phyloP scores from a whole-genome alignment of 2,797 vertebrate species.

The Trachurus trachurus region DNA sequence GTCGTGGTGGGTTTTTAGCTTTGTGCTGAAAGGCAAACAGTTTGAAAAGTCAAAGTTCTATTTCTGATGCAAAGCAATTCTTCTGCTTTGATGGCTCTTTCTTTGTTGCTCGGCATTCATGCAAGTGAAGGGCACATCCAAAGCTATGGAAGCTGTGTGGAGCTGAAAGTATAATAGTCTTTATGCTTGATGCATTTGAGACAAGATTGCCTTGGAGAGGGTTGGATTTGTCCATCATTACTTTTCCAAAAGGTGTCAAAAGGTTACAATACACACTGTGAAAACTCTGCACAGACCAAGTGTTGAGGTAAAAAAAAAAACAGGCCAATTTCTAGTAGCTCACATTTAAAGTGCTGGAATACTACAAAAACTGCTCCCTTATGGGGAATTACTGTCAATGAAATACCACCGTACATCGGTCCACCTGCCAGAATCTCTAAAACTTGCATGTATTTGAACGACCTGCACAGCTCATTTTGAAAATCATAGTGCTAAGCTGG shows the following conservation, averaged over 20 bases:
- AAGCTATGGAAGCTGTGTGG: conserved; percentile 6
- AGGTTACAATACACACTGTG: background rate
- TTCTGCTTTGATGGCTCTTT: conserved; percentile 21
- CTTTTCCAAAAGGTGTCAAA: background rate
- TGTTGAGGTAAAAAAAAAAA: background rate
- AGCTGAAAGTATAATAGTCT: conserved; percentile 11
- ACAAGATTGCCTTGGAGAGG: conserved; percentile 7
- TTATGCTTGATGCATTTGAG: conserved; percentile 23
- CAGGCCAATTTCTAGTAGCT: background rate
- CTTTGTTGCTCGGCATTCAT: conserved; percentile 29
- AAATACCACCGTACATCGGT: background rate
- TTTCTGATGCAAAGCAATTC: conserved; percentile 33
- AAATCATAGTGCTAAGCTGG: background rate
- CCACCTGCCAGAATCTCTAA: background rate
- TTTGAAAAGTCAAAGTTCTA: conserved; percentile 33
- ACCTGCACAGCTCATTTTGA: background rate
- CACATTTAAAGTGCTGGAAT: background rate
- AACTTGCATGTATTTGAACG: background rate
- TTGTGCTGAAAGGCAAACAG: conserved; percentile 88
- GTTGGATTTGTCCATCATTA: background rate
- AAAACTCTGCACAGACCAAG: background rate
- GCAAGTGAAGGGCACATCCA: conserved; percentile 9
- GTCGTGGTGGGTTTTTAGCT: conserved; percentile 93
- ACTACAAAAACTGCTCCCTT: background rate
- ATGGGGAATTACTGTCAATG: background rate